phyloP scores from a whole-genome alignment of 2,888 invertebrate genomes.

The Leptopilina drosophilae region DNA sequence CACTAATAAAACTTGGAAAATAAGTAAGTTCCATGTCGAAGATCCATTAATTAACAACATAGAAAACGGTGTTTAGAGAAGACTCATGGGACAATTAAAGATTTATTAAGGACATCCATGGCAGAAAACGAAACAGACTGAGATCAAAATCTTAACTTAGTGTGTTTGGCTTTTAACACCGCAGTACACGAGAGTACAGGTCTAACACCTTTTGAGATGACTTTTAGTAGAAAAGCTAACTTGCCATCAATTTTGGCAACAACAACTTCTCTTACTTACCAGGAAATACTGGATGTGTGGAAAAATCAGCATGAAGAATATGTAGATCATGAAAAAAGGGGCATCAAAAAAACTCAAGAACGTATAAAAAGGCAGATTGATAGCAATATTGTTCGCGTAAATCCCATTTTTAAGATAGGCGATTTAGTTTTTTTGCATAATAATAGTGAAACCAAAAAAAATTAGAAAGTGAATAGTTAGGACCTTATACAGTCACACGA shows the following conservation, averaged over 20 bases:
- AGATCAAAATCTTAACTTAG: background rate
- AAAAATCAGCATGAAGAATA: background rate
- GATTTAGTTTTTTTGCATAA: too few species aligned
- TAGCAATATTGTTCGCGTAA: too few species aligned
- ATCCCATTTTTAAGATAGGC: too few species aligned
- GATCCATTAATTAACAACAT: too few species aligned
- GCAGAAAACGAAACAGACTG: background rate
- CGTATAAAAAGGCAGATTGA: too few species aligned
- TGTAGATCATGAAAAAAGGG: too few species aligned
- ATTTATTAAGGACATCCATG: background rate
- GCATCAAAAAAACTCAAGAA: too few species aligned
- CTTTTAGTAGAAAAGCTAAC: background rate
- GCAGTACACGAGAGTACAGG: background rate
- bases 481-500: background rate
- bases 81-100: background rate
- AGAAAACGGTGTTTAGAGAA: background rate
- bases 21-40: too few species aligned
- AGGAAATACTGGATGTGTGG: background rate
- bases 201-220: background rate
- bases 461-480: background rate
- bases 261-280: too few species aligned
- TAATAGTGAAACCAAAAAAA: background rate
- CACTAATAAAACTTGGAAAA: too few species aligned
- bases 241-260: too few species aligned
- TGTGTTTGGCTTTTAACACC: background rate